Conservation (phyloP, 2,113 vertebrate genomes). For the Opisthocomus hoazin region DNA sequence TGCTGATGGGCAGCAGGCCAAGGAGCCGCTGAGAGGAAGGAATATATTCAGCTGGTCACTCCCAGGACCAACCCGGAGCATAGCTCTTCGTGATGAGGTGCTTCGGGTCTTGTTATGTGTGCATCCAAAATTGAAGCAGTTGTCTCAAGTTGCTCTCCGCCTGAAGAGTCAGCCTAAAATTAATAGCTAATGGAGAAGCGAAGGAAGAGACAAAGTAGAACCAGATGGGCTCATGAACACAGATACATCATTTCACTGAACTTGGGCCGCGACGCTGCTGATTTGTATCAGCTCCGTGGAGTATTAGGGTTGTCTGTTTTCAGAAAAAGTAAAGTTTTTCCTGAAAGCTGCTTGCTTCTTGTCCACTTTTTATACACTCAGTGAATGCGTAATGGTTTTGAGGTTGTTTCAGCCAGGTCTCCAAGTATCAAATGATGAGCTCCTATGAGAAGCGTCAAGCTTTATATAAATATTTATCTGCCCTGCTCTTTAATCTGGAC, state of each 20-base stretch:
- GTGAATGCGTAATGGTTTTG: neutral
- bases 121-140: neutral
- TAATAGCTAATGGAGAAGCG: conserved; percentile 13
- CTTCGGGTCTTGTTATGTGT: neutral
- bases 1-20: conserved; percentile 17
- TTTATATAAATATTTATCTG: neutral
- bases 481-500: neutral
- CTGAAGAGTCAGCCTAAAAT: conserved; percentile 3
- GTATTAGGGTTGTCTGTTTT: neutral
- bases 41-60: neutral
- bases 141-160: conserved; percentile 26
- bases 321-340: neutral
- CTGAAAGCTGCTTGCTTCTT: neutral
- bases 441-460: neutral
- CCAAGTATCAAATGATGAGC: neutral
- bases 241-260: neutral
- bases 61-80: neutral
- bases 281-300: conserved; percentile 4
- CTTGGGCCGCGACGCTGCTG: conserved; percentile 20
- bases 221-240: conserved; percentile 30
- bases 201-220: conserved; percentile 53
- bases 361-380: neutral
- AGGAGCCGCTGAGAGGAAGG: neutral
- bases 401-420: neutral
- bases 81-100: neutral